Evolutionary conservation across 2,113 vertebrate genomes (phyloP), one percentile per base, ranked within the genome.

Genomic region (Paedocypris sp.): DNA sequence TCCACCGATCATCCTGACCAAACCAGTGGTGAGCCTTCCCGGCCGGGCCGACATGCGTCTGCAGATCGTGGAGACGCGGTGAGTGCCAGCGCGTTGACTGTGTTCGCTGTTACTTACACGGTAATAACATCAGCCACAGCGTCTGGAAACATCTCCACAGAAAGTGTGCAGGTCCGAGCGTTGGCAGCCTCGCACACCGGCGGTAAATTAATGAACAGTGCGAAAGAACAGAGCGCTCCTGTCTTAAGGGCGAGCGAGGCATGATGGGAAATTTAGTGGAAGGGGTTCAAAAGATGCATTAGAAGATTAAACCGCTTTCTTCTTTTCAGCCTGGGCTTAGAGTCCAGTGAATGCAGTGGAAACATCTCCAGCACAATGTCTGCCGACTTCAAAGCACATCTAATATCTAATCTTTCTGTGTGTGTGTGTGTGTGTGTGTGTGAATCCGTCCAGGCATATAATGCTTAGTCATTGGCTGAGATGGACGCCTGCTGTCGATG

Each of bases 1-100:
- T 64, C 80, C 77, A 69, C 90, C 88, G 19, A 79, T 94, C 77
- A 85, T 76, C 49, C 82, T 94, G 72, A 91, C 86, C 35, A 89
- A 62, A 66, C 67, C 68, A 29, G 59, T 35, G 1, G 50, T 67
- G 48, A 38, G 2, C 8, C 76, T 66, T 60, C 74, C 79, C 3
- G 41, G 75, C 4, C 69, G 73, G 2, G 77, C 47, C n/a, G 83
- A 83, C 57, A 84, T 90, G 54, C 1, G 90, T 36, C 67, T 90
- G 23, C 80, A 86, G 72, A 83, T 83, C 31, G 70, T 84, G 48
- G 83, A 85, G 62, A 74, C 76, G 25, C 84, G 77, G 95, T 97
- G 75, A 82, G 94, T 83, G 16, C 7, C n/a, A n/a, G n/a, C n/a
- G n/a, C 26, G n/a, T 28, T 6, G 2, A 10, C 5, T 13, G 7